Evolutionary conservation across 1,140 invertebrate genomes (phyloP).

Genomic region (Microplitis demolitor): DNA sequence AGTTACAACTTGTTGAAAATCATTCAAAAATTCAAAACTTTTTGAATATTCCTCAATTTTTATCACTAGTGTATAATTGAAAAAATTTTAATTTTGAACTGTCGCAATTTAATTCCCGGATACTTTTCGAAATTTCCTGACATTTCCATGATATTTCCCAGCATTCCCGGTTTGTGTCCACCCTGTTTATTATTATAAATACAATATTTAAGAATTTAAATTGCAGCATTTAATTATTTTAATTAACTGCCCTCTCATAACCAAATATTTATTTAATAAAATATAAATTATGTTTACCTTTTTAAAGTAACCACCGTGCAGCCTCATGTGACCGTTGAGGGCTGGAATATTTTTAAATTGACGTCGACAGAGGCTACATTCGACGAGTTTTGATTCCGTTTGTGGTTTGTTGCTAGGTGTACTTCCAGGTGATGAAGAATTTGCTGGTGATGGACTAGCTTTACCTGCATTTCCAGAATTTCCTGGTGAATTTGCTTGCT

Average conservation of each 20-base stretch:
- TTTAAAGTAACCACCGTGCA: slow-evolving; percentile 96
- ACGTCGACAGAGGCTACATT: slow-evolving; percentile 91
- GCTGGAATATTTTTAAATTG: slow-evolving; percentile 97
- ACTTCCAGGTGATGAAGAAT: slow-evolving; percentile 47
- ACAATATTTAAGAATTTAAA: background rate
- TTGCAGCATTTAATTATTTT: background rate
- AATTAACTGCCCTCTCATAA: background rate
- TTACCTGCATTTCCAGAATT: slow-evolving; percentile 47
- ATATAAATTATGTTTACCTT: slow-evolving; percentile 67
- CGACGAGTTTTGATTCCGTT: slow-evolving; percentile 78
- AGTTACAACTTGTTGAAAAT: too few species aligned
- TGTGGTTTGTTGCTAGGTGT: slow-evolving; percentile 60
- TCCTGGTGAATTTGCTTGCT: slow-evolving; percentile 50
- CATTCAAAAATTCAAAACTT: too few species aligned
- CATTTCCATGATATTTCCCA: too few species aligned
- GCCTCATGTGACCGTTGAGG: slow-evolving; percentile 94
- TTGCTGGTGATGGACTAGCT: slow-evolving; percentile 51
- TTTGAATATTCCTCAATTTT: too few species aligned
- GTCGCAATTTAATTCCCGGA: too few species aligned
- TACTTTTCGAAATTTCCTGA: too few species aligned
- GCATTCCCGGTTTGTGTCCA: too few species aligned
- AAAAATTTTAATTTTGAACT: too few species aligned
- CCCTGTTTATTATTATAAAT: too few species aligned
- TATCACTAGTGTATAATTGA: too few species aligned
- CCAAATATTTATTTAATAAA: background rate